A percentile compares a stretch with the other conserved stretches of the same genome.
Evolutionary conservation across 2,888 invertebrate genomes (phyloP).

Genomic region (Coelopa pilipes): DNA sequence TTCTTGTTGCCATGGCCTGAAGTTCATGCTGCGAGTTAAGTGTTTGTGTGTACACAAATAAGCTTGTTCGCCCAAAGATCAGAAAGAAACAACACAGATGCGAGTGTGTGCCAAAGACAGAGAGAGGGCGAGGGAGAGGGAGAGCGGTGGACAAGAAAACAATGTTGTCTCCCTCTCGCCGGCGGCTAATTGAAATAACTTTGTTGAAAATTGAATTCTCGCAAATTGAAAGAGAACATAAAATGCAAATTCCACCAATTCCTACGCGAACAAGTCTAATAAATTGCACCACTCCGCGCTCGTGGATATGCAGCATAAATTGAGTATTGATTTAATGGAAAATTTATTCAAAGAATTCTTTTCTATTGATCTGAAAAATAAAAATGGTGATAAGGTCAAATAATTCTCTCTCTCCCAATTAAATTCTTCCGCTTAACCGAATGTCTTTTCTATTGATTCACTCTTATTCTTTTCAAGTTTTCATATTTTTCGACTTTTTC

Average conservation of each 20-base stretch:
- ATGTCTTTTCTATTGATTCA: background rate
- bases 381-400: background rate
- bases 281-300: background rate
- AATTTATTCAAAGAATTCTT: background rate
- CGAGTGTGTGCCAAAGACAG: too few relatives aligned
- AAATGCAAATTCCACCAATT: background rate
- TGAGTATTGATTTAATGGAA: background rate
- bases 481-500: background rate
- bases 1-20: background rate
- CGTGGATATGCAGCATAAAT: background rate
- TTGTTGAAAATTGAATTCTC: background rate
- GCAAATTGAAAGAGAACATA: background rate
- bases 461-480: background rate
- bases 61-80: background rate
- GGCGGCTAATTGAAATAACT: constrained; percentile 8
- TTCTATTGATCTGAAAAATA: background rate
- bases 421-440: too few relatives aligned
- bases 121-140: too few relatives aligned
- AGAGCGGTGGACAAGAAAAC: background rate
- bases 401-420: background rate
- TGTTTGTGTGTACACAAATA: background rate
- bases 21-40: constrained; percentile 12
- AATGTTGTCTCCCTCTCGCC: background rate
- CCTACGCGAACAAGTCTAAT: background rate
- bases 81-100: too few relatives aligned